Evolutionary conservation across 1,140 invertebrate genomes (phyloP).

Genomic region (Pogonomyrmex californicus): DNA sequence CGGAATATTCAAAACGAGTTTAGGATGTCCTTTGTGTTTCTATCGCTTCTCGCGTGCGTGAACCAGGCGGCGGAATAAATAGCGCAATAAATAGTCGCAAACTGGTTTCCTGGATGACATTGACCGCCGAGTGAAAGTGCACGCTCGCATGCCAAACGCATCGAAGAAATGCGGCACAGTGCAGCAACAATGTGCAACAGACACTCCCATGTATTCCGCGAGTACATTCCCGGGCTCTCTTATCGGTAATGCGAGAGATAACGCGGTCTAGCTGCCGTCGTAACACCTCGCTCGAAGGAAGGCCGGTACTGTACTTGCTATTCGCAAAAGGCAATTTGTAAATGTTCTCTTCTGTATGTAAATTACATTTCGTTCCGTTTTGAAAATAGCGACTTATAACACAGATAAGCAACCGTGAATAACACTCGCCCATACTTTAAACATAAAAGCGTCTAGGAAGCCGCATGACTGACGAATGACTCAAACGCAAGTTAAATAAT

Average conservation of each 20-base stretch:
- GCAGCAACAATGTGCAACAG: neutral
- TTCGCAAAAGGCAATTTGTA: no score
- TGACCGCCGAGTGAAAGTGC: conserved; percentile 81
- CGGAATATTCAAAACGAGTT: neutral
- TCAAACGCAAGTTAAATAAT: neutral
- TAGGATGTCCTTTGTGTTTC: neutral
- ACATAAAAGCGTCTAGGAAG: neutral
- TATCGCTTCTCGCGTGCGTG: neutral
- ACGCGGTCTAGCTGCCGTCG: neutral
- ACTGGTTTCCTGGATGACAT: conserved; percentile 80
- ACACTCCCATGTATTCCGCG: neutral
- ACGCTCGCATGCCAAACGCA: conserved; percentile 17
- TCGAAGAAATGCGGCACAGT: conserved; percentile 7
- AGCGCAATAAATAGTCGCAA: conserved; percentile 30
- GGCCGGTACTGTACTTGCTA: no score
- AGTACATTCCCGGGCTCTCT: neutral
- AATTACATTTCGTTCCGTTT: no score
- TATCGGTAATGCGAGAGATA: conserved; percentile 22
- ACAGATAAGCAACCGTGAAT: no score
- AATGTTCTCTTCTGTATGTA: no score
- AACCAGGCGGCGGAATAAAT: neutral
- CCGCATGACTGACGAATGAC: no score
- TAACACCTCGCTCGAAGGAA: no score
- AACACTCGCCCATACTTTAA: no score
- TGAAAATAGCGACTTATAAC: no score